Evolutionary conservation across 1,140 invertebrate genomes (phyloP).

Genomic region (Trichonephila clavipes): DNA sequence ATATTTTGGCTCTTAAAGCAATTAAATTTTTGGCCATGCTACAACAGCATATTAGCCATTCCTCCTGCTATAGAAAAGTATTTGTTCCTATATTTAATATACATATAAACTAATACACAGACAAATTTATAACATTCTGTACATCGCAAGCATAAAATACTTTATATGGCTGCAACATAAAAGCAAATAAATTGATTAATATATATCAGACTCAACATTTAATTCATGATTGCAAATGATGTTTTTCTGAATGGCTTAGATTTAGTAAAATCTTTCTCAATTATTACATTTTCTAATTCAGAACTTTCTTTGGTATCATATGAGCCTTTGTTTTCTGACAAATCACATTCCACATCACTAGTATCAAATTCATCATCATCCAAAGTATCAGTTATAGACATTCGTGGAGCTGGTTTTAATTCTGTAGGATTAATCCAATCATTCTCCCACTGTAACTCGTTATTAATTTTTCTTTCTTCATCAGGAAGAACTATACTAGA

Average conservation of each 20-base stretch:
- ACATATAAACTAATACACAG: neutral
- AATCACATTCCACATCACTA: constrained; percentile 59
- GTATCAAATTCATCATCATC: constrained; percentile 63
- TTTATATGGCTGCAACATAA: constrained; percentile 4
- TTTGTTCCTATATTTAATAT: neutral
- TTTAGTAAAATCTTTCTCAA: neutral
- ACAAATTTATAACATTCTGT: neutral
- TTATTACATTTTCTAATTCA: neutral
- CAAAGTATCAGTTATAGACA: constrained; percentile 55
- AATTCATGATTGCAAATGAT: constrained; percentile 51
- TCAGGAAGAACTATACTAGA: constrained; percentile 65
- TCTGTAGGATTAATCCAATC: constrained; percentile 42
- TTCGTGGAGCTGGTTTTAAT: neutral
- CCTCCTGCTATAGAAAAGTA: too few species aligned
- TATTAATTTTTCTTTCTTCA: constrained; percentile 69
- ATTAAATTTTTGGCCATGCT: too few species aligned
- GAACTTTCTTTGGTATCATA: constrained; percentile 3
- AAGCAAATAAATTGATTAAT: neutral
- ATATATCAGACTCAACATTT: neutral
- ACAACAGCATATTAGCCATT: too few species aligned
- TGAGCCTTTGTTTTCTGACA: neutral
- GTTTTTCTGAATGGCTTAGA: constrained; percentile 21
- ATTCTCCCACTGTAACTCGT: constrained; percentile 75
- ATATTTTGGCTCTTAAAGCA: too few species aligned
- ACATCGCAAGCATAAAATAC: neutral